Base-by-base conservation (phyloP, 2,888 invertebrate species). In the Orchesellides sinensis region DNA sequence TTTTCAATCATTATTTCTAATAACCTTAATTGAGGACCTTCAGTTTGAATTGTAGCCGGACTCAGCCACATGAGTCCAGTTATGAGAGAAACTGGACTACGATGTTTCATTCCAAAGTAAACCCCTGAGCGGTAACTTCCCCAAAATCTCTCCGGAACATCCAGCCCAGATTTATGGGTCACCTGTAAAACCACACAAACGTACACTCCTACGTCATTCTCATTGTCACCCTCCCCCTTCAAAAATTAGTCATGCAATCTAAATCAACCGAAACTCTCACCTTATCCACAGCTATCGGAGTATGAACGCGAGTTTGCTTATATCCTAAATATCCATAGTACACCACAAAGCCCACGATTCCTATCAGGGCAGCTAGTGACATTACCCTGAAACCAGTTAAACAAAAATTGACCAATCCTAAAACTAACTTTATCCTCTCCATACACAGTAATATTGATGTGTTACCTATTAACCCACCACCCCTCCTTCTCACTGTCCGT, bases 21-120 rank as follows among this genome's bases (percentile, higher is more conserved):
- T 75, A 90, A 93, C 91, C 96, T 92, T 45, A 96, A 93, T 0
- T 96, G 96, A 85, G 94, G 94, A 85, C 95, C 95, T 35, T 93
- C 93, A 0, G 93, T 92, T 0, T 92, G 91, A 27, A 94, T 89
- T 86, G 92, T 91, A 1, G 92, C 92, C 0, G 95, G 95, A 85
- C 95, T 94, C 89, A 98, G 97, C 99, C 98, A 99, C 98, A 99
- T 98, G 23, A 98, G 91, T 0, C 99, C 99, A 89, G 96, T 94
- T 0, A 98, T 94, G 0, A 98, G 93, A 0, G 98, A 98, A 73
- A 94, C 91, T 0, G 97, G 96, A 89, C 96, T 96, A 72, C 98
- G 91, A 0, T 96, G 96, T 91, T 97, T 96, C 89, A 99, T 91
- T 0, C 98, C 98, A 90, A 98, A 92, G 90, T 98, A 98, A 1